A percentile compares a stretch with the other conserved stretches of the same genome.
These are phyloP conservation scores for Anguilla megastoma DNA, from an alignment of 2,797 vertebrate genomes.

Conservation along the genomic window DNA sequence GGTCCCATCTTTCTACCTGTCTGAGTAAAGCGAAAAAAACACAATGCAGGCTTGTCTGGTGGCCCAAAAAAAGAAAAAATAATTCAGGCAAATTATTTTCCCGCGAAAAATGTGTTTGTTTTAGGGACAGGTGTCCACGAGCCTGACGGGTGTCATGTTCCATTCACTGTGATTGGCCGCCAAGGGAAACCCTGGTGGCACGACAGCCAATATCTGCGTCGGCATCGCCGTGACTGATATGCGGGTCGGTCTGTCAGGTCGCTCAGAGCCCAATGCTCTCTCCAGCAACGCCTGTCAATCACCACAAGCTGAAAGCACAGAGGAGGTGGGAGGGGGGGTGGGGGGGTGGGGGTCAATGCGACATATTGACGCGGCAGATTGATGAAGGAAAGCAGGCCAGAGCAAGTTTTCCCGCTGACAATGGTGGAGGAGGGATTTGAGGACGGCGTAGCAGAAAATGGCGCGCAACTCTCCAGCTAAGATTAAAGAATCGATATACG, in stretches of 20 bases:
- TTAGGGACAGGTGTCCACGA: not conserved
- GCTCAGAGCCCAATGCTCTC: conserved; percentile 11
- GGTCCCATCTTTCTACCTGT: too few relatives aligned
- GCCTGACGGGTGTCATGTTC: not conserved
- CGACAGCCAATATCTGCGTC: not conserved
- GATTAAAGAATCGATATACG: too few relatives aligned
- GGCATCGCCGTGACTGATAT: not conserved
- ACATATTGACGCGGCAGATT: conserved; percentile 24
- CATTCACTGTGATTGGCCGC: not conserved
- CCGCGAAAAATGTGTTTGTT: not conserved
- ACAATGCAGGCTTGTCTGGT: too few relatives aligned
- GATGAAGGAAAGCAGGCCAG: not conserved
- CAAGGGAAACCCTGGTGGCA: not conserved
- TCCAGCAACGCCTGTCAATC: conserved; percentile 4
- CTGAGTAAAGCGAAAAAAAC: too few relatives aligned
- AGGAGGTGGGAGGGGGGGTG: not conserved
- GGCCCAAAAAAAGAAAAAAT: not conserved
- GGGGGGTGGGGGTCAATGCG: conserved; percentile 14
- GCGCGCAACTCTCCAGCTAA: too few relatives aligned
- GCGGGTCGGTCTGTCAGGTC: not conserved
- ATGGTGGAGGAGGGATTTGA: not conserved
- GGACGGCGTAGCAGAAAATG: not conserved
- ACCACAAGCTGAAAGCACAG: not conserved
- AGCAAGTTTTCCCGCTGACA: not conserved
- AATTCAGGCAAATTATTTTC: not conserved